phyloP scores from a whole-genome alignment of 1,140 invertebrate genomes.

The Drosophila tani region DNA sequence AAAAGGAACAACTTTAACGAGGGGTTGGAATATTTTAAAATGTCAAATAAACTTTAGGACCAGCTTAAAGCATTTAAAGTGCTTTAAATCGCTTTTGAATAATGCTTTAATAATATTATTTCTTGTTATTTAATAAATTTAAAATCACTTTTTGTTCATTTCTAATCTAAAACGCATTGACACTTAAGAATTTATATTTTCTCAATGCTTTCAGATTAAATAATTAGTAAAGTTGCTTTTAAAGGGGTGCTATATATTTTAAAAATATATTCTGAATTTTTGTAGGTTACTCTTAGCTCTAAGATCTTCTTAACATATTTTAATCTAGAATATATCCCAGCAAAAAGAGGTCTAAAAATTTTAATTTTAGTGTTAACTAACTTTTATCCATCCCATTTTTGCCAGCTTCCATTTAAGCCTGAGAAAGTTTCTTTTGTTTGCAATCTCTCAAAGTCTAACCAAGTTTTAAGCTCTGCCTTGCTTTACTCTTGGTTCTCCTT shows the following conservation, averaged over 20 bases:
- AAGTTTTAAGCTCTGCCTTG: constrained; percentile 9
- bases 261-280: neutral
- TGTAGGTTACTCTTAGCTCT: neutral
- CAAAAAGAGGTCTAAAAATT: neutral
- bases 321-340: neutral
- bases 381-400: constrained; percentile 7
- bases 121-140: too few relatives aligned
- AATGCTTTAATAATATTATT: neutral
- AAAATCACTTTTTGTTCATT: too few relatives aligned
- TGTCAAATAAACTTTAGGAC: constrained; percentile 11
- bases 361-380: constrained; percentile 1
- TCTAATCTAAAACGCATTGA: too few relatives aligned
- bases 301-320: neutral
- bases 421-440: neutral
- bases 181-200: too few relatives aligned
- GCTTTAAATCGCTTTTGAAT: neutral
- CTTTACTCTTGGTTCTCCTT: neutral
- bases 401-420: neutral
- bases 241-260: neutral
- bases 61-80: neutral
- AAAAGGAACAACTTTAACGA: constrained; percentile 62
- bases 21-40: constrained; percentile 26
- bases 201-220: too few relatives aligned
- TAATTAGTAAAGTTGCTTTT: neutral
- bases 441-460: constrained; percentile 5